Conservation (phyloP, 2,797 vertebrate species). For the Chrosomus eos region DNA sequence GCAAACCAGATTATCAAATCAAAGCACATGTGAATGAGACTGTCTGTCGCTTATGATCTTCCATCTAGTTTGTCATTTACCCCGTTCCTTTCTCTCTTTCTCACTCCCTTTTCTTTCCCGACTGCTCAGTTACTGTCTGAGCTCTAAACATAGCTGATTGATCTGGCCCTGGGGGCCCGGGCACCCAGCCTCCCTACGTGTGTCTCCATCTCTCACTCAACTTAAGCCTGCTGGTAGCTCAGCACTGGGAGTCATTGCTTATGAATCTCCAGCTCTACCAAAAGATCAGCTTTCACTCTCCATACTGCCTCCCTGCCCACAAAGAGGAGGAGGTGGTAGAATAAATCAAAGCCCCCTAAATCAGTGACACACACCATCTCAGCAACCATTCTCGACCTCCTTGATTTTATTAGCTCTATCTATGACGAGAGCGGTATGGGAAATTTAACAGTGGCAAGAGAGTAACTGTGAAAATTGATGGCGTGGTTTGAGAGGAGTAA, state of each 20-base stretch:
- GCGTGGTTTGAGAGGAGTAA: constrained; percentile 4
- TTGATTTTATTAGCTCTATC: constrained; percentile 22
- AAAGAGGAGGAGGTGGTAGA: constrained; percentile 13
- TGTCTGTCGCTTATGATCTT: constrained; percentile 37
- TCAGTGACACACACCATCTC: constrained; percentile 25
- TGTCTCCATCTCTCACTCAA: constrained; percentile 55
- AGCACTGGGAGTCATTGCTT: constrained; percentile 28
- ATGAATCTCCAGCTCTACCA: constrained; percentile 23
- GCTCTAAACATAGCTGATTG: constrained; percentile 50
- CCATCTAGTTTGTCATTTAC: constrained; percentile 22
- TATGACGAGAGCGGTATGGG: constrained; percentile 4
- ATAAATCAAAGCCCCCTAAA: constrained; percentile 43
- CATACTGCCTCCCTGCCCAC: constrained; percentile 2
- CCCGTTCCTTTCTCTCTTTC: constrained; percentile 7
- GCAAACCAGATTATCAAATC: constrained; percentile 18
- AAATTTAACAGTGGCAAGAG: constrained; percentile 14
- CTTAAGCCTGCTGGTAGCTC: constrained; percentile 53
- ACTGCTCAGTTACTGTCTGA: constrained; percentile 40
- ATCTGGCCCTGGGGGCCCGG: constrained; percentile 51
- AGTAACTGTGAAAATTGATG: constrained; percentile 3
- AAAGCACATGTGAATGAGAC: constrained; percentile 36
- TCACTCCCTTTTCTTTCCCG: constrained; percentile 10
- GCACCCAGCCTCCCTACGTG: constrained; percentile 51
- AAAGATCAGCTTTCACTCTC: constrained; percentile 10
- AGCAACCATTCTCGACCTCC: neutral